Percentiles rank a stretch among this genome's conserved stretches.
Conservation (phyloP, 2,888 invertebrate genomes). For the Oxycera nigricornis region DNA sequence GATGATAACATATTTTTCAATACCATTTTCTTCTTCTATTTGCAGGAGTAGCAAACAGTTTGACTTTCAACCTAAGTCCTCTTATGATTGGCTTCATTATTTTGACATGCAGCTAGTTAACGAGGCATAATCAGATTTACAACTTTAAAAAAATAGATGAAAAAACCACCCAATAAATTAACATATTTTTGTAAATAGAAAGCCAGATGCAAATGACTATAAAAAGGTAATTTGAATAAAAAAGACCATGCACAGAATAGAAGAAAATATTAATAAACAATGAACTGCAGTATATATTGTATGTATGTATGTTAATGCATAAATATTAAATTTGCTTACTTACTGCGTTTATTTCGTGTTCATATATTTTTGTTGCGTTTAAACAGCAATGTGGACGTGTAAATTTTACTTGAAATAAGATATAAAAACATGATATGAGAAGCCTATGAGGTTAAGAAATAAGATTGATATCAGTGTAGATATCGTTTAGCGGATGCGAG, state of each 20-base stretch:
- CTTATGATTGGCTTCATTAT: neutral
- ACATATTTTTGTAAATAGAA: constrained; percentile 34
- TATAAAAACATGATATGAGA: neutral
- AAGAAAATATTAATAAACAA: constrained; percentile 4
- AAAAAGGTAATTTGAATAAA: neutral
- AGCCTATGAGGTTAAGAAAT: neutral
- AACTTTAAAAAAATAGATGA: neutral
- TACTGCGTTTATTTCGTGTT: neutral
- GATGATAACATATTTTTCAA: too few species aligned
- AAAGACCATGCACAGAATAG: neutral
- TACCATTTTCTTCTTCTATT: neutral
- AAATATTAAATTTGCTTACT: constrained; percentile 3
- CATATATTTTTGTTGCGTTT: neutral
- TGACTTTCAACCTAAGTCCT: neutral
- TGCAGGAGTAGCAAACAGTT: too few species aligned
- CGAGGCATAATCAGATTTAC: neutral
- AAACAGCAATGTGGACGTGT: neutral
- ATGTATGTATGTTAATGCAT: neutral
- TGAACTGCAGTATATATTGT: neutral
- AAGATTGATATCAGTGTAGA: too few species aligned
- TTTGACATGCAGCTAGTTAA: constrained; percentile 20
- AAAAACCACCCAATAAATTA: constrained; percentile 22
- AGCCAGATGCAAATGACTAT: neutral
- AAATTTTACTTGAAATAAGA: neutral
- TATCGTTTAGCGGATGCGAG: too few species aligned